A percentile compares a stretch with the other conserved stretches of the same genome.
Conservation (phyloP, 2,797 vertebrate species). For the Poecilia velifera region DNA sequence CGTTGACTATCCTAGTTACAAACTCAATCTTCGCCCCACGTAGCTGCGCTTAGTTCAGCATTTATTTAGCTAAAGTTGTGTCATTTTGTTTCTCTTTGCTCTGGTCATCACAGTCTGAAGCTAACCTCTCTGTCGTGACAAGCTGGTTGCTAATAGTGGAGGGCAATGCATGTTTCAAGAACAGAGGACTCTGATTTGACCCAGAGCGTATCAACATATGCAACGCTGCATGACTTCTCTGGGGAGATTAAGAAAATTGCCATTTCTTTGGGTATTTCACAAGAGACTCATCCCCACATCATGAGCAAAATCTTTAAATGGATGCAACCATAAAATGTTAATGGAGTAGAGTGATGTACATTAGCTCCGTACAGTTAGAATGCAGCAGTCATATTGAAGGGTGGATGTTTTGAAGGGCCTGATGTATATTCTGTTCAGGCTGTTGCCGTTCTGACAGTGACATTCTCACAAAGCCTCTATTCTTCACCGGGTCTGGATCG, state of each 20-base stretch:
- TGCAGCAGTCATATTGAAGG: not conserved
- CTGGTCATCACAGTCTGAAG: not conserved
- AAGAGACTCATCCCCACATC: not conserved
- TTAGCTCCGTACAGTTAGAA: not conserved
- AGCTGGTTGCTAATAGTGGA: not conserved
- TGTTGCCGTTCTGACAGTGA: conserved; percentile 13
- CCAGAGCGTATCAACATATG: not conserved
- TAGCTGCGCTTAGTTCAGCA: not conserved
- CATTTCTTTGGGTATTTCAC: not conserved
- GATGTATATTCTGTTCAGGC: conserved; percentile 24
- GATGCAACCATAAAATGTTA: not conserved
- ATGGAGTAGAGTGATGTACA: not conserved
- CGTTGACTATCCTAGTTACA: no score
- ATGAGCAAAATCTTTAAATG: not conserved
- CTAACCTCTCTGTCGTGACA: not conserved
- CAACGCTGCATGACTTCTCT: not conserved
- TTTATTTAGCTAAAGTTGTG: not conserved
- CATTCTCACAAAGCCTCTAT: conserved; percentile 59
- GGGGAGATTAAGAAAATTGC: not conserved
- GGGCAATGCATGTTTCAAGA: not conserved
- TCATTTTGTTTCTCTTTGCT: not conserved
- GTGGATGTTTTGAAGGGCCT: conserved; percentile 9
- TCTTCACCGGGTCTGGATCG: conserved; percentile 51
- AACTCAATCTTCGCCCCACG: not conserved
- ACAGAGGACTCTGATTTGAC: not conserved